Evolutionary conservation across 2,888 invertebrate genomes (phyloP), one percentile per base, ranked within the genome.

Genomic region (Plagodis dolabraria): DNA sequence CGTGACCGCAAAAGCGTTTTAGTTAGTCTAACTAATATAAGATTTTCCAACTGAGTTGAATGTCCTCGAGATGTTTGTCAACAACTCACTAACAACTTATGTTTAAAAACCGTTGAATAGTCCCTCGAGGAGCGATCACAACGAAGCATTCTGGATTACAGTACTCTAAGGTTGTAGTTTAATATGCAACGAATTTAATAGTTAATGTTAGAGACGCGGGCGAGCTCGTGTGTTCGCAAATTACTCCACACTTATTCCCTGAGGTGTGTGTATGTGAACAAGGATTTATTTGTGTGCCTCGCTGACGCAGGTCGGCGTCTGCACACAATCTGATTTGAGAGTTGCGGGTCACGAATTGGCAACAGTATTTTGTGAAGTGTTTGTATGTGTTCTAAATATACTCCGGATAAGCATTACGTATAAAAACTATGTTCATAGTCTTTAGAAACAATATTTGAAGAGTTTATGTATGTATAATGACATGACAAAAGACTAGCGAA

Each of bases 131-230:
- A 72, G 70, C 67, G 72, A 81, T 75, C 71, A 72, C 65, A 71
- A 69, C 75, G 75, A 77, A 82, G 79, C 77, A 74, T 76, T 74
- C 79, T 80, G 79, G 82, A 87, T 87, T 86, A 86, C 83, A 82
- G 74, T 75, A 77, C 81, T 79, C 75, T 83, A 83, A 82, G 85
- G 79, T 78, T 79, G 83, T 89, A 88, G 86, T 90, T 87, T 90
- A 90, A 89, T 89, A 92, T 92, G 90, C 91, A 92, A 90, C 90
- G 92, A 92, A 89, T 91, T 92, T 91, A 92, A 92, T 91, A 92
- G 89, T 91, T 92, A 90, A 92, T 90, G 90, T 84, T 80, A 79
- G 83, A 84, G 88, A 87, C 87, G 85, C 80, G 79, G 80, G 83
- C 76, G 76, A 79, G 76, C 84, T 82, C 83, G 80, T 85, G 79